Conservation (phyloP, 2,797 vertebrate genomes). For the Anniella stebbinsi region DNA sequence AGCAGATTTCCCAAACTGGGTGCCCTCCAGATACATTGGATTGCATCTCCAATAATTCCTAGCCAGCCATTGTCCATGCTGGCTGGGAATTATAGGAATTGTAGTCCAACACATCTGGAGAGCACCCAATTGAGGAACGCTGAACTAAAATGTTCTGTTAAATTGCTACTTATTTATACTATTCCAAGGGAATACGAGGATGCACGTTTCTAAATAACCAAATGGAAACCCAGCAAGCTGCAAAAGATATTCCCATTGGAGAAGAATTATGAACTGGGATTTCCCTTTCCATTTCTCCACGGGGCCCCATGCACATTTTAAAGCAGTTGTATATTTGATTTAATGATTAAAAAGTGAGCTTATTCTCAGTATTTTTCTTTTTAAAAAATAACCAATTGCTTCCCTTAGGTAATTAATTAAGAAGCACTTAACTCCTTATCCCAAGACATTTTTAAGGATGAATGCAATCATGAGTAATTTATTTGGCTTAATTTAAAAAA, state of each 20-base stretch:
- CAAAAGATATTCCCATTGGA: slow-evolving; percentile 3
- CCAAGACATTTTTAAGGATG: not conserved
- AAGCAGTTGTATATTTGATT: not conserved
- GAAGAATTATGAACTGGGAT: slow-evolving; percentile 4
- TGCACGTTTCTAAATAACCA: slow-evolving; percentile 13
- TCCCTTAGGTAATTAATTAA: not conserved
- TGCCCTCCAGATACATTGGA: no score
- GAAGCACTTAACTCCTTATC: not conserved
- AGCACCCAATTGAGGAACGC: not conserved
- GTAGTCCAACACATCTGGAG: not conserved
- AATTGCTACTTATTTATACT: slow-evolving; percentile 19
- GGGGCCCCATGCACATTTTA: not conserved
- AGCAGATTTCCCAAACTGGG: no score
- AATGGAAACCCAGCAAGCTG: not conserved
- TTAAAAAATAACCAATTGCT: slow-evolving; percentile 8
- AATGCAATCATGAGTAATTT: slow-evolving; percentile 4
- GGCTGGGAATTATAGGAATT: not conserved
- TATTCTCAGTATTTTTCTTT: not conserved
- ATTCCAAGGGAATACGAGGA: slow-evolving; percentile 1
- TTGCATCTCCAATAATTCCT: no score
- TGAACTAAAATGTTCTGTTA: no score
- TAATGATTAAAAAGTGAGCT: not conserved
- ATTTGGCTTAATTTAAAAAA: not conserved
- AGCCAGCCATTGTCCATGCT: not conserved
- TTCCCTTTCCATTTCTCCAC: slow-evolving; percentile 25